Evolutionary conservation across 2,797 vertebrate species (phyloP).

Genomic region (Ciconia nigra): DNA sequence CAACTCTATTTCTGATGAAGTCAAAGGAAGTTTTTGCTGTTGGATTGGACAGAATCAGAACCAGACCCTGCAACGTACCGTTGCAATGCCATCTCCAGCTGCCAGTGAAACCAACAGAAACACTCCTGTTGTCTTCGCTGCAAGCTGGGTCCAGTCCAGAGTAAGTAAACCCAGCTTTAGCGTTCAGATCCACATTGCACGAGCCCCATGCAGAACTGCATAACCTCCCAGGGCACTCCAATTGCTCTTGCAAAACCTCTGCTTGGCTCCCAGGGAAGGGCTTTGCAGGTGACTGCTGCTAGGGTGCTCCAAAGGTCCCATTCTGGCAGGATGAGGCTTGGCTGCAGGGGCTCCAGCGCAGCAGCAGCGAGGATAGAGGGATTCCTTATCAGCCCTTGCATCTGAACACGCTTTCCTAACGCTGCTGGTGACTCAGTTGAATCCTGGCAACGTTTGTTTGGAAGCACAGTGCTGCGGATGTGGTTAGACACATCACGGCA

Average conservation of each 20-base stretch:
- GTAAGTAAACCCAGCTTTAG: neutral
- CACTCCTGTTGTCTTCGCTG: neutral
- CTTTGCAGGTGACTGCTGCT: neutral
- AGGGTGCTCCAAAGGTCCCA: neutral
- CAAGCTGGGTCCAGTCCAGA: neutral
- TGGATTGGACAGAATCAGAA: neutral
- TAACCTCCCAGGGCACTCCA: neutral
- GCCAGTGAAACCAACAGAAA: neutral
- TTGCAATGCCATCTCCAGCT: neutral
- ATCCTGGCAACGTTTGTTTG: conserved; percentile 14
- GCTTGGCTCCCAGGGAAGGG: neutral
- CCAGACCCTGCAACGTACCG: neutral
- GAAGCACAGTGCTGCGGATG: neutral
- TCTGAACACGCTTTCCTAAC: neutral
- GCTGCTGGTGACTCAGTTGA: neutral
- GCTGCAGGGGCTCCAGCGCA: neutral
- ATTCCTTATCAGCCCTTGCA: neutral
- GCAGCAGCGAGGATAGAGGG: neutral
- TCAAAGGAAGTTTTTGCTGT: neutral
- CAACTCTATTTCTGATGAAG: neutral
- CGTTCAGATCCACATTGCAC: neutral
- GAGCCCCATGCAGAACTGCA: neutral
- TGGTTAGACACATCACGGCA: neutral
- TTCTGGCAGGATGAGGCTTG: neutral
- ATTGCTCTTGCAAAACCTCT: neutral